Evolutionary conservation across 2,113 vertebrate genomes (phyloP).

Genomic region (Pristiophorus japonicus): DNA sequence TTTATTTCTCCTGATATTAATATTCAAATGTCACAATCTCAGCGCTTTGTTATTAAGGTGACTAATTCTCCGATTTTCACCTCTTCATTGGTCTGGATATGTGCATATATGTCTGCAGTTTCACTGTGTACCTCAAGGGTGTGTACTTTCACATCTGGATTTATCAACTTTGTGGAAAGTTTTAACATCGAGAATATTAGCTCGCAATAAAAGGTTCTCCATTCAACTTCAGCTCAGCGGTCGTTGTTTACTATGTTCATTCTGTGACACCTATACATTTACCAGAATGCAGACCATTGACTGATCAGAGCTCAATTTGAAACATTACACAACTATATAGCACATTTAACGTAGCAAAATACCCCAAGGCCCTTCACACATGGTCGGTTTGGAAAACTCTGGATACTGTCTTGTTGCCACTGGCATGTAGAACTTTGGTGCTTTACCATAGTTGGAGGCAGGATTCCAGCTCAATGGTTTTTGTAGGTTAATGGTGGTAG

Average conservation of each 20-base stretch:
- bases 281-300: neutral
- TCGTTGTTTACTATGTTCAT: neutral
- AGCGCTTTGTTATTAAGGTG: neutral
- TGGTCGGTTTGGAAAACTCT: neutral
- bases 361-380: neutral
- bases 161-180: neutral
- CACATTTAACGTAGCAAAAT: neutral
- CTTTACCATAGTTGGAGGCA: neutral
- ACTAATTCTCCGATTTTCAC: neutral
- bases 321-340: neutral
- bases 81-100: neutral
- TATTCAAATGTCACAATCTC: neutral
- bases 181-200: neutral
- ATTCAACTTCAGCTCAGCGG: neutral
- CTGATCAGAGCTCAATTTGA: neutral
- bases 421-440: neutral
- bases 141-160: neutral
- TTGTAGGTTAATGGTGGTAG: neutral
- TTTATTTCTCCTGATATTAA: neutral
- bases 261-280: neutral
- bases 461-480: neutral
- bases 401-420: neutral
- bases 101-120: neutral
- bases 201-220: neutral
- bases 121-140: neutral